Evolutionary conservation across 2,888 invertebrate genomes (phyloP).

Genomic region (Amorpha juglandis): DNA sequence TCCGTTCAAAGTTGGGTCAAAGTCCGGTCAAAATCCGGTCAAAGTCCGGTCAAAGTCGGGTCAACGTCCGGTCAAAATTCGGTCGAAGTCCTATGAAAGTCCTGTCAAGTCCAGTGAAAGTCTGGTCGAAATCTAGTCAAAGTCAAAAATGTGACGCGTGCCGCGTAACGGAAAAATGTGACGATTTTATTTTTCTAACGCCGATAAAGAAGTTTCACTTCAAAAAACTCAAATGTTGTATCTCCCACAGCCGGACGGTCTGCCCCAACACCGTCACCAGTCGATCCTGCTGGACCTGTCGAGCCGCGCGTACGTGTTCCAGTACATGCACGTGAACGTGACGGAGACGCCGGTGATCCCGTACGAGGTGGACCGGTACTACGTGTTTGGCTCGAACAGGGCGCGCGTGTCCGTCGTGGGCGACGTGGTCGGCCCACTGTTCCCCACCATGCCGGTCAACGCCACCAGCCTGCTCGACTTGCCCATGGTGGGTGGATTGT

Average conservation of each 20-base stretch:
- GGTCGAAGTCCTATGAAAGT: no score
- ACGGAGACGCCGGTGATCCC: conserved; percentile 97
- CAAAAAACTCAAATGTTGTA: no score
- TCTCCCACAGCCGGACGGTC: conserved; percentile 90
- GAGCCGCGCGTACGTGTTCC: conserved; percentile 95
- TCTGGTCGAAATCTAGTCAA: no score
- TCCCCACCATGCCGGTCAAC: conserved; percentile 96
- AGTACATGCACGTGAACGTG: conserved; percentile 97
- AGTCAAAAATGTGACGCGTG: no score
- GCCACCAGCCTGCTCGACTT: conserved; percentile 91
- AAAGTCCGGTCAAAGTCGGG: no score
- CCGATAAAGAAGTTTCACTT: no score
- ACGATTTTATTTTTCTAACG: no score
- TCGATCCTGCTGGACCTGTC: conserved; percentile 96
- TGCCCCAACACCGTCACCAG: conserved; percentile 96
- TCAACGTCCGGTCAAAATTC: no score
- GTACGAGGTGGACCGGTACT: conserved; percentile 92
- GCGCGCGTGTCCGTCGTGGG: conserved; percentile 93
- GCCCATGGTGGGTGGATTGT: conserved; percentile 88
- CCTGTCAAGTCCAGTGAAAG: no score
- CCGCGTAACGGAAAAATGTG: no score
- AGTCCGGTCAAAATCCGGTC: no score
- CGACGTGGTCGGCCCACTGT: conserved; percentile 96
- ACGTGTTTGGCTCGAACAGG: conserved; percentile 95
- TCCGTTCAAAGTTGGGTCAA: no score